Conservation (phyloP, 2,888 invertebrate species). For the Merodon equestris region DNA sequence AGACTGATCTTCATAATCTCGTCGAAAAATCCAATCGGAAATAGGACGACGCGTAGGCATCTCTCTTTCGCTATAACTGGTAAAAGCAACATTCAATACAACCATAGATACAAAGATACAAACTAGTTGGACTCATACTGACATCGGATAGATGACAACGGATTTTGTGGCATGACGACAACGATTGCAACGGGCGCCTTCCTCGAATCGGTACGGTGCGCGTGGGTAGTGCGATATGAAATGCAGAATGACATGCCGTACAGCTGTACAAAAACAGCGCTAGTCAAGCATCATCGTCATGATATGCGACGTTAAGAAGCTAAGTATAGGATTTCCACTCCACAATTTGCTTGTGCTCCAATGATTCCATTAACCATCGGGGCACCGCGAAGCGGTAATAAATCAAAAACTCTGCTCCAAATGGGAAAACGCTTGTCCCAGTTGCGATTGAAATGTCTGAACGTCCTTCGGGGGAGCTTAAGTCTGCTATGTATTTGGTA, state of each 20-base stretch:
- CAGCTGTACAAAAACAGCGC: constrained; percentile 24
- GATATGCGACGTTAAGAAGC: constrained; percentile 9
- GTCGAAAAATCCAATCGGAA: constrained; percentile 54
- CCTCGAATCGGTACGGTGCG: not conserved
- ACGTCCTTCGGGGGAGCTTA: constrained; percentile 51
- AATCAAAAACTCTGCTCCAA: constrained; percentile 46
- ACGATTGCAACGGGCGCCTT: constrained; percentile 29
- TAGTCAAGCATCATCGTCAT: constrained; percentile 44
- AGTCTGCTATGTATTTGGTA: not conserved
- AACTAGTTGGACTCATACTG: constrained; percentile 49
- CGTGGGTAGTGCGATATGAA: constrained; percentile 62
- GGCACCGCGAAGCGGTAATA: constrained; percentile 31
- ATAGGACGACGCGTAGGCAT: constrained; percentile 61
- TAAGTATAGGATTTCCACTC: constrained; percentile 6
- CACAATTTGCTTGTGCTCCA: constrained; percentile 17
- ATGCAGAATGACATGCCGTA: constrained; percentile 50
- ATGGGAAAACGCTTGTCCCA: constrained; percentile 51
- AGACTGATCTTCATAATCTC: constrained; percentile 39
- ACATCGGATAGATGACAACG: constrained; percentile 36
- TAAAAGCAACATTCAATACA: constrained; percentile 41
- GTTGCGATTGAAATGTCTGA: constrained; percentile 44
- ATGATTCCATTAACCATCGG: constrained; percentile 44
- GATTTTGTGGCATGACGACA: constrained; percentile 29
- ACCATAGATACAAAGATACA: constrained; percentile 46
- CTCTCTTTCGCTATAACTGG: constrained; percentile 16